A percentile compares a stretch with the other conserved stretches of the same genome.
Conservation (phyloP, 2,797 vertebrate genomes). For the Manis pentadactyla region DNA sequence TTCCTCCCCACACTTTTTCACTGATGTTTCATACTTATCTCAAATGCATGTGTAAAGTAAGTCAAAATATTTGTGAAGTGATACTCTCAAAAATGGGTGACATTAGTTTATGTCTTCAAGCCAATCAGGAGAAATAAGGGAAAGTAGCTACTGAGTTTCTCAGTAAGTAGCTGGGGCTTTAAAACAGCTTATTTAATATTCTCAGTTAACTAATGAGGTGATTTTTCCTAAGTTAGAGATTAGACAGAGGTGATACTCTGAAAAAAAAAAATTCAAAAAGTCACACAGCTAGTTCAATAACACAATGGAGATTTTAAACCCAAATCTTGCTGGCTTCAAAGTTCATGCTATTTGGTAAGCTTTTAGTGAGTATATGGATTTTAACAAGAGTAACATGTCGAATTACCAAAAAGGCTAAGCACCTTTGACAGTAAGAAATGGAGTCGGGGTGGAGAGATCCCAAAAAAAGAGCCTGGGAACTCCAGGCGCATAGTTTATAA, state of each 20-base stretch:
- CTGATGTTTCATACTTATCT: background rate
- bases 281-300: background rate
- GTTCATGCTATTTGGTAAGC: background rate
- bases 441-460: background rate
- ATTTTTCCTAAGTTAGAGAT: conserved; percentile 35
- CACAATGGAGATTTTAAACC: background rate
- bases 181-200: conserved; percentile 39
- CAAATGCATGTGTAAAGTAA: background rate
- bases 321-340: background rate
- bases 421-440: background rate
- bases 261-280: background rate
- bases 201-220: conserved; percentile 26
- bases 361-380: background rate
- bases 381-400: background rate
- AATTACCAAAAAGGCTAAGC: background rate
- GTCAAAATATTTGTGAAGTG: background rate
- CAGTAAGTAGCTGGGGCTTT: background rate
- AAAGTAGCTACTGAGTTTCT: background rate
- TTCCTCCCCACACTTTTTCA: background rate
- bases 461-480: background rate
- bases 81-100: background rate
- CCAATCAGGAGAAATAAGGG: background rate
- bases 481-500: background rate
- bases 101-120: background rate
- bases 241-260: background rate